Evolutionary conservation across 64 coral and sea anemone species (phyloP).

Genomic region (Stichodactyla mertensii): DNA sequence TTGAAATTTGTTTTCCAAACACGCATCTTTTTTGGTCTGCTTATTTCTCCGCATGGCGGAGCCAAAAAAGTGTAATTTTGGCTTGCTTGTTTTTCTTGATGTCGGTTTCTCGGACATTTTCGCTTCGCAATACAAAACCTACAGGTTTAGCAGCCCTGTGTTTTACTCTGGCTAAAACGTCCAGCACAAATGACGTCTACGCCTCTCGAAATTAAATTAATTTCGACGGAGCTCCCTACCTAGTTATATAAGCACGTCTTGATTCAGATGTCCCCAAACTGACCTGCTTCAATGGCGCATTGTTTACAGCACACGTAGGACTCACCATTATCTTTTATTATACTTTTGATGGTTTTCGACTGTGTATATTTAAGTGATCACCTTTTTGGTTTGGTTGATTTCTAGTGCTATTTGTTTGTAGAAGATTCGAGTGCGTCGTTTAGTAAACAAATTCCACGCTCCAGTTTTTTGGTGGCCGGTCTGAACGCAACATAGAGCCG

Average conservation of each 20-base stretch:
- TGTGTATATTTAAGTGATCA: neutral
- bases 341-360: neutral
- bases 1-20: neutral
- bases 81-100: neutral
- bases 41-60: neutral
- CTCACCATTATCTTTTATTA: neutral
- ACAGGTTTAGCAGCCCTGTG: neutral
- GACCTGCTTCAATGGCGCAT: neutral
- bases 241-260: neutral
- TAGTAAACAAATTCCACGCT: neutral
- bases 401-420: neutral
- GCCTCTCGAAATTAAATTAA: neutral
- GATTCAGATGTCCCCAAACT: neutral
- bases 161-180: neutral
- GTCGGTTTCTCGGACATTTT: constrained; percentile 1
- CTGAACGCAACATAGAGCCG: neutral
- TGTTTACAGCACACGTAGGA: neutral
- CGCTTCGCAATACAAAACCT: neutral
- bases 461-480: neutral
- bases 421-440: neutral
- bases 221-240: neutral
- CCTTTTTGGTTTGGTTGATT: neutral
- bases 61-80: neutral
- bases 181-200: neutral
- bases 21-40: neutral